Conservation (phyloP, 1,140 invertebrate species). For the Phenacoccus solenopsis region DNA sequence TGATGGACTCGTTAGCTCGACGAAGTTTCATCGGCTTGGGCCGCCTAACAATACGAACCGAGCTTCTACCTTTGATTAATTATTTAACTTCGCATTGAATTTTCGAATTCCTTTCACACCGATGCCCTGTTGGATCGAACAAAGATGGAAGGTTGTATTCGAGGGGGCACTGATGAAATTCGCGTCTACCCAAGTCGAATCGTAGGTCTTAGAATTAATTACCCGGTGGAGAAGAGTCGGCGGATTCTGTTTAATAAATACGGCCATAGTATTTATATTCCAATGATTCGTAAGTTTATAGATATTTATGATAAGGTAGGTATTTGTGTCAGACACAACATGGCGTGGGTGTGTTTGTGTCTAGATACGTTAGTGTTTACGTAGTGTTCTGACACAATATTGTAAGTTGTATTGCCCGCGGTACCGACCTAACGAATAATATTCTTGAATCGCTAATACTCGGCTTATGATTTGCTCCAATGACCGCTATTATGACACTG, state of each 20-base stretch:
- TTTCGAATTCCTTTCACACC: too few species aligned
- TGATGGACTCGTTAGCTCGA: background rate
- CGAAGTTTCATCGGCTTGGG: background rate
- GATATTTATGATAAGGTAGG: conserved; percentile 13
- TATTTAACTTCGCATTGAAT: background rate
- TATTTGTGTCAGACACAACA: conserved; percentile 15
- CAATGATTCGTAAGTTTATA: conserved; percentile 12
- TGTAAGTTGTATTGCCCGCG: background rate
- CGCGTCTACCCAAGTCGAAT: too few species aligned
- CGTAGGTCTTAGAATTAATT: too few species aligned
- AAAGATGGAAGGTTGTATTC: background rate
- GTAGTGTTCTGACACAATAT: conserved; percentile 15
- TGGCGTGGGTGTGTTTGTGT: conserved; percentile 11
- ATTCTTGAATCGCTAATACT: conserved; percentile 1
- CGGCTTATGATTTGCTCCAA: background rate
- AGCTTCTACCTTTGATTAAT: background rate
- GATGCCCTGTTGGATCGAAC: background rate
- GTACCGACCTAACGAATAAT: conserved; percentile 10
- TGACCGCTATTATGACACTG: conserved; percentile 1
- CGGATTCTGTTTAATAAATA: too few species aligned
- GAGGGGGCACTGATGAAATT: background rate
- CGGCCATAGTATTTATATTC: background rate
- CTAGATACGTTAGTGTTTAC: conserved; percentile 4
- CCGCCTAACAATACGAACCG: background rate
- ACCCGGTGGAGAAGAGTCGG: too few species aligned